A percentile compares a stretch with the other conserved stretches of the same genome.
These are phyloP conservation scores for Eumeta japonica DNA, from an alignment of 1,140 invertebrate genomes.

Conservation along the genomic window DNA sequence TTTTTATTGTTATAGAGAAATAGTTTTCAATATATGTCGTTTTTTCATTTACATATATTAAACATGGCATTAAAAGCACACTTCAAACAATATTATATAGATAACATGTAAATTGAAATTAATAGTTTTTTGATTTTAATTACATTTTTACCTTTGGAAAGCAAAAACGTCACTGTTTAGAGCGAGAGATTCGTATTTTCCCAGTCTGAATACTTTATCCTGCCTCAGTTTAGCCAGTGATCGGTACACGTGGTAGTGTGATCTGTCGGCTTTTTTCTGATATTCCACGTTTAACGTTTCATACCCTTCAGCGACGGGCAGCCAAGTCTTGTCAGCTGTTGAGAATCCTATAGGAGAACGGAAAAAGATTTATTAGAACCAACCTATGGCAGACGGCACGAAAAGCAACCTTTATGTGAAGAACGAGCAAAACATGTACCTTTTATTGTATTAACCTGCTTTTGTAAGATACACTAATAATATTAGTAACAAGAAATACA, in stretches of 20 bases:
- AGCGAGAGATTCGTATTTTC: conserved; percentile 40
- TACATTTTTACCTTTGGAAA: conserved; percentile 45
- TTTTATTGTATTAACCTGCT: background rate
- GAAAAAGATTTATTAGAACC: conserved; percentile 1
- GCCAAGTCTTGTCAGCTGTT: conserved; percentile 62
- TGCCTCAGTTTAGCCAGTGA: conserved; percentile 26
- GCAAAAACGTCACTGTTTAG: conserved; percentile 36
- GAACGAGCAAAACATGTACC: background rate
- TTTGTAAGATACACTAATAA: background rate
- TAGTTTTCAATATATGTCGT: too few species aligned
- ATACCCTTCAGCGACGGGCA: conserved; percentile 68
- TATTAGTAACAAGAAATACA: background rate
- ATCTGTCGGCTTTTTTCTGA: conserved; percentile 34
- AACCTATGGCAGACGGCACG: background rate
- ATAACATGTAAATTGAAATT: background rate
- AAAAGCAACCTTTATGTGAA: background rate
- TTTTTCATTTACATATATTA: background rate
- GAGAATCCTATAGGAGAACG: conserved; percentile 59
- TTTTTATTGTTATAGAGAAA: too few species aligned
- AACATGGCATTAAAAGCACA: background rate
- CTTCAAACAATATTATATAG: background rate
- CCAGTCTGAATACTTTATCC: conserved; percentile 30
- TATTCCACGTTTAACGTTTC: conserved; percentile 56
- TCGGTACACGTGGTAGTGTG: conserved; percentile 51
- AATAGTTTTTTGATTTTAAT: too few species aligned